These are phyloP conservation scores for Amyelois transitella DNA, from an alignment of 1,140 invertebrate genomes.

Conservation along the genomic window DNA sequence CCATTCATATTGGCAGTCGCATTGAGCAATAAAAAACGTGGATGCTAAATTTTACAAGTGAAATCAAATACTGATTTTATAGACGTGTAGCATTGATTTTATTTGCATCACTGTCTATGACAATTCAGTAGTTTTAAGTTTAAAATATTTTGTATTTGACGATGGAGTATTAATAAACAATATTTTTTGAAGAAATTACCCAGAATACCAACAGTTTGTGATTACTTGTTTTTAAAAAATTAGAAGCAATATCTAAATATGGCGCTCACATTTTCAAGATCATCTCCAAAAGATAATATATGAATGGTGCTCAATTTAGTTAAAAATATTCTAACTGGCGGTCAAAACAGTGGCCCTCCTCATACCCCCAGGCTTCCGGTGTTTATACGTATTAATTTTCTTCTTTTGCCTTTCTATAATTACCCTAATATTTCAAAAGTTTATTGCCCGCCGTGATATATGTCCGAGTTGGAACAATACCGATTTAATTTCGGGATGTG, in stretches of 20 bases:
- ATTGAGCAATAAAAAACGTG: too few relatives aligned
- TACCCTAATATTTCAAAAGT: constrained; percentile 40
- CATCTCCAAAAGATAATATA: too few relatives aligned
- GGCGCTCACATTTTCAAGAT: too few relatives aligned
- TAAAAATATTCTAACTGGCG: constrained; percentile 32
- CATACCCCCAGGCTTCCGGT: constrained; percentile 36
- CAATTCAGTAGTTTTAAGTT: too few relatives aligned
- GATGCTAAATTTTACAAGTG: too few relatives aligned
- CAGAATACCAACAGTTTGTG: too few relatives aligned
- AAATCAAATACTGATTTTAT: too few relatives aligned
- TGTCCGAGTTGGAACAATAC: constrained; percentile 8
- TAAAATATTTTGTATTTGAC: too few relatives aligned
- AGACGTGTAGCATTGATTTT: neutral
- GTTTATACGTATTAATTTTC: constrained; percentile 48
- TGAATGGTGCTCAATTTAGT: neutral
- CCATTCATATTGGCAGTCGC: neutral
- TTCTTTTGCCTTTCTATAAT: constrained; percentile 43
- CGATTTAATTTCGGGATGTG: constrained; percentile 7
- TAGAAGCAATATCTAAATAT: too few relatives aligned
- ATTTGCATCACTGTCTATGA: neutral
- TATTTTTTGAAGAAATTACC: too few relatives aligned
- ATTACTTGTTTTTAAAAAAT: too few relatives aligned
- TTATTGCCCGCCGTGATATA: constrained; percentile 31
- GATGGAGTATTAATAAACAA: too few relatives aligned
- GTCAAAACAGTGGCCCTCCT: constrained; percentile 63